Evolutionary conservation across 2,113 vertebrate species (phyloP), one percentile per base, ranked within the genome.

Genomic region (Symphodus melops): DNA sequence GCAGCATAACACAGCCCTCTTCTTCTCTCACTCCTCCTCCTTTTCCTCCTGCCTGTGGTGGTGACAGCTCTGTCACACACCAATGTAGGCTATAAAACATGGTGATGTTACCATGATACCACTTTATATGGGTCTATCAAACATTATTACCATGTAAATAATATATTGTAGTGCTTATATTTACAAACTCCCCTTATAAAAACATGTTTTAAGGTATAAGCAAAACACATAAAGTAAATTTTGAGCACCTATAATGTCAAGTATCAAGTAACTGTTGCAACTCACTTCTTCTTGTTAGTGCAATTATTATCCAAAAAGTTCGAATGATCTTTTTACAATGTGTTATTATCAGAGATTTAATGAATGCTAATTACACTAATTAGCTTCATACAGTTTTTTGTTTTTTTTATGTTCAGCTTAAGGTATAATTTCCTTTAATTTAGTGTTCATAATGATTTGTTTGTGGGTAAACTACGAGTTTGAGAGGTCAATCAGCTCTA

Each of bases 31-130:
- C 1, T 60, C 64, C 58, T 79, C 55, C 66, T 46, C 58, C 62
- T 72, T 36, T 49, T 64, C 66, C 33, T 39, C 72, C 53, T 58
- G 85, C 86, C 81, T 81, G 76, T 84, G 51, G 86, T 79, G 78
- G 77, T 86, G 72, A 91, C 87, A 83, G 87, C 65, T 81, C 68
- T 81, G 81, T 85, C 84, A 87, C 77, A 83, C 82, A 86, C 25
- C 58, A 74, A 53, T 51, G 70, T 75, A 65, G 83, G 79, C 76
- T 52, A 62, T 66, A 53, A 55, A 73, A 65, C 70, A 20, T 55
- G 79, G 75, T 37, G 69, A 19, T 62, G 48, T 73, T 37, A 75
- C 7, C 20, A 5, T 44, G 42, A 11, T 44, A 5, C 4, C 42
- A 44, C 42, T 44, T 19, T n/a, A 51, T n/a, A 51, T 16, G 13